phyloP scores from a whole-genome alignment of 2,888 invertebrate species.

The Macaria liturata region DNA sequence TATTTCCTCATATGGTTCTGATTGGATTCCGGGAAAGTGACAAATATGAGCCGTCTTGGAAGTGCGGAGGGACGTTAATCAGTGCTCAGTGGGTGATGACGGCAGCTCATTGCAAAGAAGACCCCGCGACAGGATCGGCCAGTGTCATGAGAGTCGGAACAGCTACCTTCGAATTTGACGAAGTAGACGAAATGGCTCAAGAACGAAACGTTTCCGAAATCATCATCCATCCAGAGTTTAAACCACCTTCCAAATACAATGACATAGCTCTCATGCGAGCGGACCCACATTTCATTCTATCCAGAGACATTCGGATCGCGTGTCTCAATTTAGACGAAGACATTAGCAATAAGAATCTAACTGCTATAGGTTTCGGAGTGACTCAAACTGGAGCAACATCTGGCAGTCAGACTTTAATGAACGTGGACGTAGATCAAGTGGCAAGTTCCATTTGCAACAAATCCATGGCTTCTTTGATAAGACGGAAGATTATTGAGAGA shows the following conservation, averaged over 20 bases:
- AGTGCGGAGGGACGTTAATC: constrained; percentile 74
- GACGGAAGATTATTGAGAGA: constrained; percentile 53
- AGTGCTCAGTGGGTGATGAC: constrained; percentile 71
- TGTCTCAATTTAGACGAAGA: constrained; percentile 75
- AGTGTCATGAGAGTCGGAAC: constrained; percentile 80
- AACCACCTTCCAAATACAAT: constrained; percentile 81
- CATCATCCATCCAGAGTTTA: constrained; percentile 82
- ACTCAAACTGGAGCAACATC: constrained; percentile 64
- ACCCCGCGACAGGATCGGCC: constrained; percentile 73
- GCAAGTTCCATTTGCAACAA: constrained; percentile 58
- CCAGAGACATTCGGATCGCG: constrained; percentile 83
- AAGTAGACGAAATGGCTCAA: constrained; percentile 77
- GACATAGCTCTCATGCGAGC: constrained; percentile 87
- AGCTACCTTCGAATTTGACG: constrained; percentile 76
- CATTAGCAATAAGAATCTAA: constrained; percentile 57
- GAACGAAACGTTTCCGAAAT: constrained; percentile 70
- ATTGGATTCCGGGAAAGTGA: constrained; percentile 59
- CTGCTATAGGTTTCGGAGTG: constrained; percentile 86
- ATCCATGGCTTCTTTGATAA: constrained; percentile 67
- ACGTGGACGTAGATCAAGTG: constrained; percentile 70
- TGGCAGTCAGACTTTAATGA: constrained; percentile 76
- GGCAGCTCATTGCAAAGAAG: constrained; percentile 72
- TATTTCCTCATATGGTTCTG: constrained; percentile 86
- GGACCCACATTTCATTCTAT: constrained; percentile 70
- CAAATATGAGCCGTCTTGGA: constrained; percentile 54